These are phyloP conservation scores for Nematostella vectensis DNA, from an alignment of 92 coral and sea anemone genomes.

Conservation along the genomic window DNA sequence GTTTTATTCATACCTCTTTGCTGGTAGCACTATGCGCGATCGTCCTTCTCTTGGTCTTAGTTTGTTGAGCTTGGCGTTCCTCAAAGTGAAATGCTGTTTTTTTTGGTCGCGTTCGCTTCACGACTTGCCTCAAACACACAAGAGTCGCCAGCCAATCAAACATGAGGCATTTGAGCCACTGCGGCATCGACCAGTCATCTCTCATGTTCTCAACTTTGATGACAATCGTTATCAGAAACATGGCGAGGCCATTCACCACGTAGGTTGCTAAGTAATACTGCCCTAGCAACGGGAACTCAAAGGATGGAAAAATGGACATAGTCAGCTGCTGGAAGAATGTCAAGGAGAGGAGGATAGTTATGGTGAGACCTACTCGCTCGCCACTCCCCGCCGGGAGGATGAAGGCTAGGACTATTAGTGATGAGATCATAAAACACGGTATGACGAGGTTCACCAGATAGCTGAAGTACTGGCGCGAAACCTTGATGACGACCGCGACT, in stretches of 20 bases:
- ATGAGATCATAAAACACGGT: slow-evolving; percentile 60
- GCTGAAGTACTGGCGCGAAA: slow-evolving; percentile 35
- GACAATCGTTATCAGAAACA: slow-evolving; percentile 49
- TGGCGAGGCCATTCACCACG: slow-evolving; percentile 50
- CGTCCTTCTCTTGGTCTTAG: too few species aligned
- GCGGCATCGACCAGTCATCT: slow-evolving; percentile 84
- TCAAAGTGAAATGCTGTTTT: too few species aligned
- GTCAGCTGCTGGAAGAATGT: slow-evolving; percentile 80
- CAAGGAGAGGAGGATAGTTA: slow-evolving; percentile 68
- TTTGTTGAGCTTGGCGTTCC: too few species aligned
- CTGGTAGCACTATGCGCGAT: too few species aligned
- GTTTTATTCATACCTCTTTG: too few species aligned
- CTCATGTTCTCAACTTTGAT: too few species aligned
- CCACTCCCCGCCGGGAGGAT: slow-evolving; percentile 77
- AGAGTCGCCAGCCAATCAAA: slow-evolving; percentile 62
- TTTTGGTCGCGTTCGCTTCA: slow-evolving; percentile 51
- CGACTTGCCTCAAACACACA: slow-evolving; percentile 55
- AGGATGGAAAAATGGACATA: slow-evolving; percentile 56
- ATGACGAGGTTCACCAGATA: slow-evolving; percentile 53
- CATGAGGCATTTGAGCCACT: slow-evolving; percentile 34
- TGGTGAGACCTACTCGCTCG: slow-evolving; percentile 64
- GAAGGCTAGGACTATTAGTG: slow-evolving; percentile 67
- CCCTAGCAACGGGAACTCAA: slow-evolving; percentile 66
- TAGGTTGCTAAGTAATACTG: slow-evolving; percentile 77
- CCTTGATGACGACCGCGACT: slow-evolving; percentile 35